Evolutionary conservation across 2,888 invertebrate genomes (phyloP).

Genomic region (Heliconius ethilla): DNA sequence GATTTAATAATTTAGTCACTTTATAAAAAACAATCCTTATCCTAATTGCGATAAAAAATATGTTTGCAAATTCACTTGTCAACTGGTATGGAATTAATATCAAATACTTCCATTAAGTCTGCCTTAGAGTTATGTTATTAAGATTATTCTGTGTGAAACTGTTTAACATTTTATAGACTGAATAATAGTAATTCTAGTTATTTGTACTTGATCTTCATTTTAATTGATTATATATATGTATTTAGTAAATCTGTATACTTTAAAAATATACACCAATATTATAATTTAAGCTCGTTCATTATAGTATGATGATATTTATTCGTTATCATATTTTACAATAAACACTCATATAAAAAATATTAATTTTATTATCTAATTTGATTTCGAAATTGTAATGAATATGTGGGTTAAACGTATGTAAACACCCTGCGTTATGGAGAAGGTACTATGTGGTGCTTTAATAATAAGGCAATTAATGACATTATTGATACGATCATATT

Average conservation of each 20-base stretch:
- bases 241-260: slow-evolving; percentile 7
- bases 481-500: background rate
- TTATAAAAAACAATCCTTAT: background rate
- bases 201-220: slow-evolving; percentile 17
- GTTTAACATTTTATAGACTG: slow-evolving; percentile 29
- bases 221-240: slow-evolving; percentile 1
- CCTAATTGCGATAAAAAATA: background rate
- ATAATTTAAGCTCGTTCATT: background rate
- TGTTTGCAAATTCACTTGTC: background rate
- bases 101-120: slow-evolving; percentile 10
- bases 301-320: no score
- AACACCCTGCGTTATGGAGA: slow-evolving; percentile 11
- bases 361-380: background rate
- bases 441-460: slow-evolving; percentile 27
- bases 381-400: slow-evolving; percentile 9
- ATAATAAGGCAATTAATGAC: slow-evolving; percentile 10
- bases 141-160: slow-evolving; percentile 17
- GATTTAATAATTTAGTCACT: no score
- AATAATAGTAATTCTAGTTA: slow-evolving; percentile 32
- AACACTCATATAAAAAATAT: no score
- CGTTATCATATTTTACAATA: no score
- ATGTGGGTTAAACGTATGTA: background rate
- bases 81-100: background rate
- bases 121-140: slow-evolving; percentile 25
- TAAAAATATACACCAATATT: slow-evolving; percentile 2